Evolutionary conservation across 2,888 invertebrate species (phyloP).

Genomic region (Hydroisotoma schaefferi): DNA sequence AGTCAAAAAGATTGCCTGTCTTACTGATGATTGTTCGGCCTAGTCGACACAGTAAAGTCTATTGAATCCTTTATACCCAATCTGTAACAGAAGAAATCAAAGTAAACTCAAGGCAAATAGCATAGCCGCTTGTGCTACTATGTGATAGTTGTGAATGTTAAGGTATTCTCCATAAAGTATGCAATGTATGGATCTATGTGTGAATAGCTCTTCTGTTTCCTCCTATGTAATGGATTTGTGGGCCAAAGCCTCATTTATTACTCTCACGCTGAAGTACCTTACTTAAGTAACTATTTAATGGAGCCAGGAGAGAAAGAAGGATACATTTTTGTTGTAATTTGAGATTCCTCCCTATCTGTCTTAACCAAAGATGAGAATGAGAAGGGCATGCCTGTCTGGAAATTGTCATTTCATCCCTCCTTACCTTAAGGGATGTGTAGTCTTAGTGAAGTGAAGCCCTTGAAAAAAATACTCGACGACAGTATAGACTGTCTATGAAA

Average conservation of each 20-base stretch:
- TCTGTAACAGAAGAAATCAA: too few species aligned
- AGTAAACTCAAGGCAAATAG: too few species aligned
- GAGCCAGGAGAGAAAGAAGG: not conserved
- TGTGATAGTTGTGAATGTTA: not conserved
- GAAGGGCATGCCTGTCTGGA: constrained; percentile 7
- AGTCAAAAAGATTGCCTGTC: not conserved
- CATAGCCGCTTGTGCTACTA: too few species aligned
- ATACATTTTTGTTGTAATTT: constrained; percentile 2
- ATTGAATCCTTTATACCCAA: too few species aligned
- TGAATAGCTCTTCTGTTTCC: not conserved
- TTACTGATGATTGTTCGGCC: not conserved
- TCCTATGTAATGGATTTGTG: not conserved
- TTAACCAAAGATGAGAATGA: not conserved
- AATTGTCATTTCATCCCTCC: constrained; percentile 2
- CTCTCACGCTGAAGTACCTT: not conserved
- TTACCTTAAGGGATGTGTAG: not conserved
- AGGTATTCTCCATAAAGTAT: not conserved
- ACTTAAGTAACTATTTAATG: not conserved
- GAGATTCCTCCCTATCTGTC: not conserved
- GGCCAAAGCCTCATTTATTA: constrained; percentile 3
- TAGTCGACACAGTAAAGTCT: too few species aligned
- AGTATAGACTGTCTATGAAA: not conserved
- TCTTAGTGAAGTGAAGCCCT: too few species aligned
- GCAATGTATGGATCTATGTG: too few species aligned
- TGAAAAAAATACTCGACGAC: not conserved